A percentile compares a stretch with the other conserved stretches of the same genome.
These are phyloP conservation scores for Parthenolecanium corni DNA, from an alignment of 2,888 invertebrate genomes.

Conservation along the genomic window DNA sequence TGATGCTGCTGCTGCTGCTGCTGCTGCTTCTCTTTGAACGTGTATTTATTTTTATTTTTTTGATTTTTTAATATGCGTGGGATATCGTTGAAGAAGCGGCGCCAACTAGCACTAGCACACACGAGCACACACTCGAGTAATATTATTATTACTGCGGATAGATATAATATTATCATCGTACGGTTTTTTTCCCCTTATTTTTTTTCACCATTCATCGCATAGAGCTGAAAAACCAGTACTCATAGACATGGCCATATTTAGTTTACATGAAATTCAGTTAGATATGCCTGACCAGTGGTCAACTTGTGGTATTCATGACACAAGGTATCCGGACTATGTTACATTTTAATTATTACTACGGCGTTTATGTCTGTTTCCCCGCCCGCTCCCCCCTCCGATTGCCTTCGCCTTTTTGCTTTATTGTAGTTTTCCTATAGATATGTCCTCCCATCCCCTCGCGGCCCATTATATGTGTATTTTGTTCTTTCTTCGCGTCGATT, in stretches of 20 bases:
- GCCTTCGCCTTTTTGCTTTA: too few relatives aligned
- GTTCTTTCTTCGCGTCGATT: too few relatives aligned
- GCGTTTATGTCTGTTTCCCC: background rate
- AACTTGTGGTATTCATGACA: conserved; percentile 20
- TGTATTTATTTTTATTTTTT: background rate
- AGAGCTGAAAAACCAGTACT: conserved; percentile 12
- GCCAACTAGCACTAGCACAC: conserved; percentile 20
- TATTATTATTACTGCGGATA: background rate
- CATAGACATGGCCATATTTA: conserved; percentile 26
- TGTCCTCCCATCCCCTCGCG: too few relatives aligned
- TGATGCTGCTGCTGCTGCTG: background rate
- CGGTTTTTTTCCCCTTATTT: background rate
- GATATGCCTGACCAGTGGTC: conserved; percentile 4
- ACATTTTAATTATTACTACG: conserved; percentile 23
- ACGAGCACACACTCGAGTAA: background rate
- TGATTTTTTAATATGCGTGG: conserved; percentile 21
- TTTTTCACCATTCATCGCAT: background rate
- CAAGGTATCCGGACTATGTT: conserved; percentile 24
- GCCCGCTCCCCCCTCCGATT: too few relatives aligned
- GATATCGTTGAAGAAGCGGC: conserved; percentile 23
- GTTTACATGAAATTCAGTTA: conserved; percentile 13
- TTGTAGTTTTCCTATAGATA: too few relatives aligned
- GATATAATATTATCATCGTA: background rate
- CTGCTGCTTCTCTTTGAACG: background rate
- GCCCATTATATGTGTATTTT: too few relatives aligned